Base-by-base conservation (phyloP, 2,888 invertebrate species). In the Augiades crinisus region DNA sequence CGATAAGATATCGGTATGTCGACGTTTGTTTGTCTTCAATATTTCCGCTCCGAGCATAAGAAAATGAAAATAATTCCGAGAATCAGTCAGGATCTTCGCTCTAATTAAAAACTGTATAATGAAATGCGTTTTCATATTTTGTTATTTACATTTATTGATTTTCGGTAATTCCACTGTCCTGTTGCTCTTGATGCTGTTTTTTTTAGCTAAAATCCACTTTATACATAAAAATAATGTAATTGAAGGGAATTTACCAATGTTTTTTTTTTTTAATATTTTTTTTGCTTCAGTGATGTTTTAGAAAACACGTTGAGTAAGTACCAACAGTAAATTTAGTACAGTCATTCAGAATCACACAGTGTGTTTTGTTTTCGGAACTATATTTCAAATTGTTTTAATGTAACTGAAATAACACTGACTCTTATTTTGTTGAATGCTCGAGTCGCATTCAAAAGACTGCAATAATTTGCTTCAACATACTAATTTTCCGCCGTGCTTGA, bases 41-140 rank as follows among this genome's bases (percentile, higher is more conserved):
- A 57, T 62, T 60, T 58, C 54, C 57, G 46, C 37, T 43, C 33
- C 43, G 44, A 54, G 57, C 60, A 65, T 62, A 61, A 47, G 46
- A n/a, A 36, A 47, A 46, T 46, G 24, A 27, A 47, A 6, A 16
- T 16, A 19, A 12, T 34, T 45, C 45, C 27, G 17, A 5, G 13
- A 37, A 36, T 36, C 27, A 19, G 16, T 12, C n/a, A 10, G 10
- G 34, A 41, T 27, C 14, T 16, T 46, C 12, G 22, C 45, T 45
- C 34, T 34, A 45, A 45, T 46, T 46, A 46, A 36, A 27, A 34
- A 13, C 14, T 33, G 19, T 10, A 31, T n/a, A n/a, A n/a, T n/a
- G n/a, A n/a, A n/a, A n/a, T 3, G 2, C 30, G 5, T 4, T 27
- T 12, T 1, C n/a, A 30, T 10, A 5, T 12, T 30, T 30, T 4